A percentile compares a stretch with the other conserved stretches of the same genome.
Conservation (phyloP, 1,140 invertebrate species). For the Venustaconcha ellipsiformis region DNA sequence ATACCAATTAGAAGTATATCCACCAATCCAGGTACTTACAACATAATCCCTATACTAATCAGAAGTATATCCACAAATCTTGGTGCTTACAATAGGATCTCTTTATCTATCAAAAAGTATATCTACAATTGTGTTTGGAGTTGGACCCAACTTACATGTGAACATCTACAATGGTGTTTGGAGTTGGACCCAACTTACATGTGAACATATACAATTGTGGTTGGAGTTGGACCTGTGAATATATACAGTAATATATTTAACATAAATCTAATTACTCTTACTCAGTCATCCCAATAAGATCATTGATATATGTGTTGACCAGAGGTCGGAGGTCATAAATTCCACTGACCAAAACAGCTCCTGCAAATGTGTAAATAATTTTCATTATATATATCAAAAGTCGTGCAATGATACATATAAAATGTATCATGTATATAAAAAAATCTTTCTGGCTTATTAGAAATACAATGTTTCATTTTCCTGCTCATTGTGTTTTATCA, state of each 20-base stretch:
- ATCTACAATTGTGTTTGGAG: background rate
- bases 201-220: too few species aligned
- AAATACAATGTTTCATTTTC: background rate
- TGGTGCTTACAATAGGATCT: background rate
- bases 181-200: background rate
- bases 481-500: background rate
- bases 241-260: background rate
- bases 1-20: background rate
- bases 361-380: constrained; percentile 34
- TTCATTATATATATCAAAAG: background rate
- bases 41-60: too few species aligned
- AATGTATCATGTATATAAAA: background rate
- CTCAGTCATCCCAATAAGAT: constrained; percentile 55
- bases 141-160: background rate
- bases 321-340: constrained; percentile 61
- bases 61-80: background rate
- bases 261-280: constrained; percentile 29
- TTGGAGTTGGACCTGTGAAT: too few species aligned
- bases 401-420: background rate
- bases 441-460: background rate
- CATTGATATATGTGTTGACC: constrained; percentile 55
- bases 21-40: background rate
- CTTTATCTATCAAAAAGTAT: background rate
- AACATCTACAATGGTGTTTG: background rate
- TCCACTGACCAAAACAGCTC: constrained; percentile 57